Evolutionary conservation across 2,797 vertebrate genomes (phyloP), one percentile per base, ranked within the genome.

Genomic region (Notoglanidium macrostoma): DNA sequence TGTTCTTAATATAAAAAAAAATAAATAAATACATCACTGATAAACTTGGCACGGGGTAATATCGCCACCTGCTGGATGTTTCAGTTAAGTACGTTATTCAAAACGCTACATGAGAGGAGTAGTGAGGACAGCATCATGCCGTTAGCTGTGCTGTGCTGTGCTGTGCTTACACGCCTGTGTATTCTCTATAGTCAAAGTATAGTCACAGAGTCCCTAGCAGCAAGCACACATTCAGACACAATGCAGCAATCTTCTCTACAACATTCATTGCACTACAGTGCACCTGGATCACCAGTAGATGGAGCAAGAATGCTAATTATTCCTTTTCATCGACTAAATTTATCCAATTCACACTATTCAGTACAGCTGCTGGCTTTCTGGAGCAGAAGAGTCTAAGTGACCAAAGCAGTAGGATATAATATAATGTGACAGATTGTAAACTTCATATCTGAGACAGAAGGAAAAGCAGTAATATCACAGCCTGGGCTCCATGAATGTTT

Each of bases 221-320:
- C 63, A 65, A 63, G 26, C 61, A 11, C 26, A n/a, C 9, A n/a
- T n/a, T 63, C 32, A 8, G 67, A 8, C 35, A 35, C 17, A 5
- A 12, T 73, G 70, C 51, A 55, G 74, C 8, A 21, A 5, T 65
- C 23, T 29, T 65, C 61, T 29, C 40, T 65, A 3, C 12, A 79
- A 14, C 77, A 35, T 57, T 1, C 35, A 15, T 35, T 35, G 35
- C 57, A 26, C 32, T 46, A 14, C 61, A 49, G 12, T 67, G 44
- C 23, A 51, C 10, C 63, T 32, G n/a, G 32, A 7, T 32, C 21
- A 74, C 88, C 86, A 87, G 72, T 74, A 88, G 90, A 89, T 89
- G 88, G 88, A 21, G 82, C 3, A 29, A 79, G 85, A 85, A 86
- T 8, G 2, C 80, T 51, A 55, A 87, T 21, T 59, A 77, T 86